Conservation (phyloP, 2,797 vertebrate species). For the Phaenicophaeus curvirostris region DNA sequence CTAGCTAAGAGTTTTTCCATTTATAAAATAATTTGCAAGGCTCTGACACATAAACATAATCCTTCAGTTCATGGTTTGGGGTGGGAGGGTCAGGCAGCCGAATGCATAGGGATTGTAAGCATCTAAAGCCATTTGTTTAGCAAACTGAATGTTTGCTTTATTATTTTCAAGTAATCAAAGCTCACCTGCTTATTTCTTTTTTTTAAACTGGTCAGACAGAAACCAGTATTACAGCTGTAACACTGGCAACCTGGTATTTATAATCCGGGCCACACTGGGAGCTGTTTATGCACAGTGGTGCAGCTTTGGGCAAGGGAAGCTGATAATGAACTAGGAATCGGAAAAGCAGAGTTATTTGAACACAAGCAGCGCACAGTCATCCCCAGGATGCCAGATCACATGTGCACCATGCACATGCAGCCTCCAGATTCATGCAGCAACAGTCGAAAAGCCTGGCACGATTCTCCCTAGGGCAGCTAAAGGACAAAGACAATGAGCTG, state of each 20-base stretch:
- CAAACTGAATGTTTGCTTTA: constrained; percentile 42
- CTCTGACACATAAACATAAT: constrained; percentile 3
- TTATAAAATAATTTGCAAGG: constrained; percentile 4
- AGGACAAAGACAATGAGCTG: not conserved
- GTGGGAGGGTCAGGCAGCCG: not conserved
- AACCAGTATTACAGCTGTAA: not conserved
- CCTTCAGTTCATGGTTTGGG: not conserved
- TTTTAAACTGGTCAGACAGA: not conserved
- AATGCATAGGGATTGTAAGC: not conserved
- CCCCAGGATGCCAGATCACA: not conserved
- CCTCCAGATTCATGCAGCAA: not conserved
- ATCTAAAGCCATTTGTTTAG: constrained; percentile 39
- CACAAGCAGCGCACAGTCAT: not conserved
- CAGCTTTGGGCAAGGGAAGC: not conserved
- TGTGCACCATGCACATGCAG: rapidly evolving
- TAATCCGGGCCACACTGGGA: not conserved
- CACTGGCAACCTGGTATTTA: not conserved
- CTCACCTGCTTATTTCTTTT: constrained; percentile 20
- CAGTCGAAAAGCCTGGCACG: not conserved
- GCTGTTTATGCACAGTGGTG: not conserved
- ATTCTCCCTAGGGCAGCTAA: not conserved
- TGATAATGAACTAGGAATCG: not conserved
- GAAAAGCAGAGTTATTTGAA: not conserved
- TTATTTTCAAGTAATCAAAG: constrained; percentile 50
- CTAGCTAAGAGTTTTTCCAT: not conserved